phyloP scores from a whole-genome alignment of 2,888 invertebrate genomes.

The Acleris holmiana region DNA sequence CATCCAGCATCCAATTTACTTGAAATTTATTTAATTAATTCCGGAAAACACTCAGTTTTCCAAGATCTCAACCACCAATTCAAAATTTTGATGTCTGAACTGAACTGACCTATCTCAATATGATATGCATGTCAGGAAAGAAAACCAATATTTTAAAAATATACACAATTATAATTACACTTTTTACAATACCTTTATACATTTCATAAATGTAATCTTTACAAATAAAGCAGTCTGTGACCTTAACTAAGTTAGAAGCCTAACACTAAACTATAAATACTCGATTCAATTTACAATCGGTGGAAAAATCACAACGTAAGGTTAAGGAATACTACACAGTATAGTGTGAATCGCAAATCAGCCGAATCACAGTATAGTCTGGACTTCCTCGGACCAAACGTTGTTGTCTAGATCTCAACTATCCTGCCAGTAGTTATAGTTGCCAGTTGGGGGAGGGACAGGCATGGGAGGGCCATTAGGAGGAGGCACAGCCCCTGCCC shows the following conservation, averaged over 20 bases:
- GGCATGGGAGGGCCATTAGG: constrained; percentile 67
- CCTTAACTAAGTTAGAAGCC: constrained; percentile 38
- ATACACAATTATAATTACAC: constrained; percentile 23
- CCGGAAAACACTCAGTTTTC: too few relatives aligned
- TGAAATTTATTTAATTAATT: too few relatives aligned
- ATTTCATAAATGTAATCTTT: constrained; percentile 70
- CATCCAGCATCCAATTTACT: too few relatives aligned
- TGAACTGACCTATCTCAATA: too few relatives aligned
- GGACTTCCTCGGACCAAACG: constrained; percentile 40
- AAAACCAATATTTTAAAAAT: constrained; percentile 17
- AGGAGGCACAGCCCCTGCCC: constrained; percentile 59
- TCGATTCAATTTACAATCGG: constrained; percentile 23
- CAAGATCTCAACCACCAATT: too few relatives aligned
- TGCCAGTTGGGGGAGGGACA: constrained; percentile 70
- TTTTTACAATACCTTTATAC: constrained; percentile 52
- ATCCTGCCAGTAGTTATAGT: constrained; percentile 79
- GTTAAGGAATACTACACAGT: constrained; percentile 2
- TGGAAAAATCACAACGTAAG: constrained; percentile 28
- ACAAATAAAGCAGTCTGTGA: constrained; percentile 63
- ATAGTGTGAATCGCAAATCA: constrained; percentile 1
- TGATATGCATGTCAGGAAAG: neutral
- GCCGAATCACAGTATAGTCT: constrained; percentile 24
- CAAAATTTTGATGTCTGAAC: too few relatives aligned
- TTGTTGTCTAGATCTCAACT: constrained; percentile 70
- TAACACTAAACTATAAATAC: constrained; percentile 14